Evolutionary conservation across 1,140 invertebrate species (phyloP).

Genomic region (Drosophila melanica): DNA sequence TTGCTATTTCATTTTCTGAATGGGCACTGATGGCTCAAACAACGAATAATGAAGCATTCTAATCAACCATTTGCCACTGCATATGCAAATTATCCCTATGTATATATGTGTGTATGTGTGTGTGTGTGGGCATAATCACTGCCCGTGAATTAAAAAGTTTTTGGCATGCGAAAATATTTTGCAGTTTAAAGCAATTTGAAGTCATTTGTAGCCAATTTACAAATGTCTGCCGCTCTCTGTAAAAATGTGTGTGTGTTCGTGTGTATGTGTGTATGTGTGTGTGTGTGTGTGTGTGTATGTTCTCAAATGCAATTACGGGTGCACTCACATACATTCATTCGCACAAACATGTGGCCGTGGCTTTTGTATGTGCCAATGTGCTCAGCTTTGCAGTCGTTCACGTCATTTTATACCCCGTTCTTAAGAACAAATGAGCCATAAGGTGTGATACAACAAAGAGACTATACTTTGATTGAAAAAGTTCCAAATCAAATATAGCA

Average conservation of each 20-base stretch:
- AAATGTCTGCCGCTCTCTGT: slow-evolving; percentile 55
- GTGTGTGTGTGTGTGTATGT: slow-evolving; percentile 40
- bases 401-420: slow-evolving; percentile 22
- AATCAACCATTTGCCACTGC: slow-evolving; percentile 61
- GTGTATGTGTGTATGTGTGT: slow-evolving; percentile 7
- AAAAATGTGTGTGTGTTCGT: not conserved
- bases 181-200: slow-evolving; percentile 82
- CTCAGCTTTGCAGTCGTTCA: slow-evolving; percentile 48
- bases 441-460: not conserved
- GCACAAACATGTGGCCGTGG: slow-evolving; percentile 29
- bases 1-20: slow-evolving; percentile 34
- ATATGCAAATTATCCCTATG: slow-evolving; percentile 28
- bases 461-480: not conserved
- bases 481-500: no score
- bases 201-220: slow-evolving; percentile 82
- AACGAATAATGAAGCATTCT: slow-evolving; percentile 43
- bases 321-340: slow-evolving; percentile 26
- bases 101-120: not conserved
- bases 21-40: not conserved
- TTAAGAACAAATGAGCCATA: not conserved
- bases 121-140: slow-evolving; percentile 67
- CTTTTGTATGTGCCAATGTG: slow-evolving; percentile 68
- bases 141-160: slow-evolving; percentile 79
- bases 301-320: slow-evolving; percentile 71
- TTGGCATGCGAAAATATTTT: slow-evolving; percentile 77